These are phyloP conservation scores for Thermophis baileyi DNA, from an alignment of 2,113 vertebrate species.

Conservation along the genomic window DNA sequence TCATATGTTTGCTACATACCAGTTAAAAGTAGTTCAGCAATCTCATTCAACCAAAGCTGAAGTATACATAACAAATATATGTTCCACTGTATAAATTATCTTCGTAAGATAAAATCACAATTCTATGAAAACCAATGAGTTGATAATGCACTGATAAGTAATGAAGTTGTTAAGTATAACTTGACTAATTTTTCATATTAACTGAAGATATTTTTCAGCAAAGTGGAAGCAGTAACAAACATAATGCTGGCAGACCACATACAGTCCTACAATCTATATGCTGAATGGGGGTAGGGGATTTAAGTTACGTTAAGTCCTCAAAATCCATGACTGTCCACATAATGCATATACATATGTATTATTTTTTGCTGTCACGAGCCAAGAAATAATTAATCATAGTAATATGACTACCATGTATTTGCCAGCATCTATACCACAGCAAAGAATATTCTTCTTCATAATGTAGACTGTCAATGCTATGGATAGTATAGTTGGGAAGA, in stretches of 20 bases:
- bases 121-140: background rate
- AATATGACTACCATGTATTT: background rate
- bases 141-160: conserved; percentile 21
- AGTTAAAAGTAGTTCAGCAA: background rate
- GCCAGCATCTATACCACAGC: background rate
- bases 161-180: conserved; percentile 29
- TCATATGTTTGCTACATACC: background rate
- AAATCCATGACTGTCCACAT: background rate
- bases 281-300: background rate
- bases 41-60: background rate
- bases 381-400: background rate
- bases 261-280: background rate
- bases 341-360: background rate
- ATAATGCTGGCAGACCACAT: background rate
- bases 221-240: background rate
- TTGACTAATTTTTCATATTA: conserved; percentile 31
- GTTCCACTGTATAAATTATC: conserved; percentile 15
- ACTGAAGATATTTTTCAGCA: conserved; percentile 29
- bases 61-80: background rate
- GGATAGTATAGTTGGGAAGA: background rate
- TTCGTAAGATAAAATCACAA: conserved; percentile 12
- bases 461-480: background rate
- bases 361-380: background rate
- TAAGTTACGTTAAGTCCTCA: background rate
- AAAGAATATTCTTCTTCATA: background rate